Evolutionary conservation across 2,888 invertebrate genomes (phyloP), one percentile per base, ranked within the genome.

Genomic region (Hydrotaea cyrtoneurina): DNA sequence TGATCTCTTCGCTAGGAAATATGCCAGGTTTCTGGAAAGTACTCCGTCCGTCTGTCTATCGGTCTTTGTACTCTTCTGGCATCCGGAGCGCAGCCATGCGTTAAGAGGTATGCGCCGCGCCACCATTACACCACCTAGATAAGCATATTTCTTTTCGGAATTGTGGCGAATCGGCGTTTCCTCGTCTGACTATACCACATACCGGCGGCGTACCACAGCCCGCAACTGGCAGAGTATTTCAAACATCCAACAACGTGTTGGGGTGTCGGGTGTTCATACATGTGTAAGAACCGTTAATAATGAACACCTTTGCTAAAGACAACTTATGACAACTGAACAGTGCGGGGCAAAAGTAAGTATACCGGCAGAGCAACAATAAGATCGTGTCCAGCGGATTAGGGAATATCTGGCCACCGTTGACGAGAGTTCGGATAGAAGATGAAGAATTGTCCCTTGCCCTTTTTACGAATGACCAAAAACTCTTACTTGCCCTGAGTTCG

Each of bases 61-160:
- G 31, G 26, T 59, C 59, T 4, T 23, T 17, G 53, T 21, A 4
- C 13, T 8, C 53, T 53, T 66, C 19, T 26, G n/a, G n/a, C n/a
- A n/a, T 13, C 1, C 8, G 50, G 74, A 66, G 53, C 21, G 36
- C 76, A 79, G 11, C 73, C 73, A 82, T 74, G 79, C 82, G 59
- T 85, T 23, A 79, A 77, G 82, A 17, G 59, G 72, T 26, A 78
- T 46, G 62, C 62, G 31, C 46, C 69, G 62, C 62, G n/a, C 46
- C 69, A 43, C 15, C 3, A 19, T 21, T 4, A 21, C 43, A 69
- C 21, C 76, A 69, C 4, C 39, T 26, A 78, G 81, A 79, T 79
- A 85, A 79, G 23, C 73, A 69, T 74, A 39, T 43, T 66, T 31
- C 31, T 7, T 31, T n/a, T 21, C 13, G 3, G 13, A 39, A 39